These are phyloP conservation scores for Phoeniculus purpureus DNA, from an alignment of 2,797 vertebrate genomes.

Conservation along the genomic window DNA sequence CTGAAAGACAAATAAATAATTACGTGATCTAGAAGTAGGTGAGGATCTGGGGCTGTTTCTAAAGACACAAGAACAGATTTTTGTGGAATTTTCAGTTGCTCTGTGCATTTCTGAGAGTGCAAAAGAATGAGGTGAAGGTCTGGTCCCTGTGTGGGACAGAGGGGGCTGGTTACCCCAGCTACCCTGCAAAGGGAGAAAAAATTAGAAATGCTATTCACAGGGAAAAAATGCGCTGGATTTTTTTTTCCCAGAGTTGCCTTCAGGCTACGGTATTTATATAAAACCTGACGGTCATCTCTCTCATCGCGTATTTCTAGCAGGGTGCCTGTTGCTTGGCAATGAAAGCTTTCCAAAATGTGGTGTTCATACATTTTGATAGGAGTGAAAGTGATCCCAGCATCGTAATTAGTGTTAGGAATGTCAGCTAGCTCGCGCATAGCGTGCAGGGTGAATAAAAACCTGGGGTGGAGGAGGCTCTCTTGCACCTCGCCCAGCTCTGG, in stretches of 20 bases:
- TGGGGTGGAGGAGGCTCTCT: background rate
- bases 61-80: conserved; percentile 36
- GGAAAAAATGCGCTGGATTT: background rate
- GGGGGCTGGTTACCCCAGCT: conserved; percentile 45
- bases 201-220: conserved; percentile 37
- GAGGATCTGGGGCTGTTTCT: background rate
- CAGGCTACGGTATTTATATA: conserved; percentile 17
- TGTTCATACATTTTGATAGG: background rate
- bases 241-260: conserved; percentile 16
- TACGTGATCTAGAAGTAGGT: background rate
- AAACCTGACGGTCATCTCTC: conserved; percentile 32
- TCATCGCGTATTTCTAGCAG: conserved; percentile 1
- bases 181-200: background rate
- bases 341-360: conserved; percentile 30
- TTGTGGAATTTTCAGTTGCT: background rate
- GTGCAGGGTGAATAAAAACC: background rate
- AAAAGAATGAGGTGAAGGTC: conserved; percentile 4
- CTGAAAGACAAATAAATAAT: background rate
- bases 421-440: background rate
- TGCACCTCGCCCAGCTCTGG: background rate
- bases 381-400: conserved; percentile 24
- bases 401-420: background rate
- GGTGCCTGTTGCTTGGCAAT: conserved; percentile 68
- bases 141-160: conserved; percentile 49
- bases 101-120: background rate